Conservation (phyloP, 2,113 vertebrate genomes). For the Onychostoma macrolepis region DNA sequence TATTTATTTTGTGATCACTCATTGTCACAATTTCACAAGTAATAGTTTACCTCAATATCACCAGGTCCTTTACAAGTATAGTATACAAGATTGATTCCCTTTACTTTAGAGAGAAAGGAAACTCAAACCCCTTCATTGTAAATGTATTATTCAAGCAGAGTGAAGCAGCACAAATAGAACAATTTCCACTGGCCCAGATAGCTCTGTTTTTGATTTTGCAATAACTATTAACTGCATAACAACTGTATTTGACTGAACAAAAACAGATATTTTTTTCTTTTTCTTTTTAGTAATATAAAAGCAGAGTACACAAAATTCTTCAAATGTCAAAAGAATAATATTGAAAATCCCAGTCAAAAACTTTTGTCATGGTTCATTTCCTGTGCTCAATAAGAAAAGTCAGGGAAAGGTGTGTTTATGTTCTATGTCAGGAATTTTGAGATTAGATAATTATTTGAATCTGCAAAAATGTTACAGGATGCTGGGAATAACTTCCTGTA, state of each 20-base stretch:
- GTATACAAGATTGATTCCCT: slow-evolving; percentile 9
- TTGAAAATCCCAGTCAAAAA: neutral
- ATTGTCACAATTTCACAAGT: neutral
- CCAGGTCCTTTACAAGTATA: neutral
- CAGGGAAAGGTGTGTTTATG: neutral
- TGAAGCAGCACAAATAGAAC: slow-evolving; percentile 33
- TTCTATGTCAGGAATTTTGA: neutral
- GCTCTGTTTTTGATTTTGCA: neutral
- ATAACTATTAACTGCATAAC: neutral
- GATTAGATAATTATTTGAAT: neutral
- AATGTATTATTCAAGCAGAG: slow-evolving; percentile 57
- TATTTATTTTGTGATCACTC: no score
- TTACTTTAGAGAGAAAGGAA: slow-evolving; percentile 43
- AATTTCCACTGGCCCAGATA: slow-evolving; percentile 17
- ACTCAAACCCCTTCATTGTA: slow-evolving; percentile 41
- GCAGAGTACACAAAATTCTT: neutral
- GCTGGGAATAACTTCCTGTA: neutral
- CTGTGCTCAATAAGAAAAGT: neutral
- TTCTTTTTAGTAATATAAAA: neutral
- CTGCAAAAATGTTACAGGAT: slow-evolving; percentile 2
- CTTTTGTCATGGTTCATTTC: neutral
- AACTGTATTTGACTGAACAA: neutral
- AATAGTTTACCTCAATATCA: neutral
- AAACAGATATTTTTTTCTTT: neutral
- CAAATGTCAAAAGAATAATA: neutral